These are phyloP conservation scores for Hyperopisus bebe DNA, from an alignment of 2,113 vertebrate genomes.

Conservation along the genomic window DNA sequence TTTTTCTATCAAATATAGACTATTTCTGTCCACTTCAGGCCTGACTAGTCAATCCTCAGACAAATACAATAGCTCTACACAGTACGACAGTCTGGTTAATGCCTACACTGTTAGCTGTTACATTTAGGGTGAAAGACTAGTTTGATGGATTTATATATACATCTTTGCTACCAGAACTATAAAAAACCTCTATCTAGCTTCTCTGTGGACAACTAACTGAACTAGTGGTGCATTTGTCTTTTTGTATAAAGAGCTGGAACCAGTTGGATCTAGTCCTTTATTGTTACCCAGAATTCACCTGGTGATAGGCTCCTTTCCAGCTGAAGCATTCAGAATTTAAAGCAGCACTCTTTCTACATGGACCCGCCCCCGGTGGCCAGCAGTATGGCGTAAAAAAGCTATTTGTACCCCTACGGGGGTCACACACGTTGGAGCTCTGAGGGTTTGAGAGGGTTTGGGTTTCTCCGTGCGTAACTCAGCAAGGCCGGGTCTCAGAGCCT, in stretches of 20 bases:
- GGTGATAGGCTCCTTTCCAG: background rate
- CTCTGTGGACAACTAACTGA: background rate
- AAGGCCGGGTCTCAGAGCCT: background rate
- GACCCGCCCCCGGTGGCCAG: background rate
- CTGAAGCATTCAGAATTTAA: background rate
- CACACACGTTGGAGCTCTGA: background rate
- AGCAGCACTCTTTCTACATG: background rate
- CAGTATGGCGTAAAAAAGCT: background rate
- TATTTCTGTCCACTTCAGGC: background rate
- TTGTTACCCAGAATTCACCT: background rate
- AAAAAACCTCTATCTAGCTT: background rate
- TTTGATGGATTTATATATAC: background rate
- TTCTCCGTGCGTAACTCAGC: background rate
- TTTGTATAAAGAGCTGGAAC: background rate
- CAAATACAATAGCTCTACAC: background rate
- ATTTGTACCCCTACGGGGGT: background rate
- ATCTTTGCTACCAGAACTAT: background rate
- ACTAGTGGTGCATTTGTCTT: background rate
- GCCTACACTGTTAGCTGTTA: background rate
- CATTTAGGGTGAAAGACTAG: background rate
- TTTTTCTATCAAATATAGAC: background rate
- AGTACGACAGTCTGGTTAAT: background rate
- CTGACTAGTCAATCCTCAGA: background rate
- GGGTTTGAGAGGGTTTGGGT: background rate
- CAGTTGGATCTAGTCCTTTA: background rate